These are phyloP conservation scores for Drosophila tropicalis DNA, from an alignment of 1,140 invertebrate species.

Conservation along the genomic window DNA sequence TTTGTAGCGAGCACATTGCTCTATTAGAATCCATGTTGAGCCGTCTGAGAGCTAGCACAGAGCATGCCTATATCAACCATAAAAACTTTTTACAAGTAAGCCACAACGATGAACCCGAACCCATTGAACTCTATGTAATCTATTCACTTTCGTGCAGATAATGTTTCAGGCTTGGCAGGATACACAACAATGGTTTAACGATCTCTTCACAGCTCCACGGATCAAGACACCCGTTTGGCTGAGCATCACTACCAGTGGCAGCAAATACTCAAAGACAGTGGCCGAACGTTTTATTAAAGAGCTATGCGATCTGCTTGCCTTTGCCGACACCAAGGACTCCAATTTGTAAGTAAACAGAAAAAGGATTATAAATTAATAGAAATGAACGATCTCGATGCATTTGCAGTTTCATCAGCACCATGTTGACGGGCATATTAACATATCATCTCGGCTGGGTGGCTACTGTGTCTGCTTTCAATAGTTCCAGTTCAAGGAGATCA, in stretches of 20 bases:
- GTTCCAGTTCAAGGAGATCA: slow-evolving; percentile 46
- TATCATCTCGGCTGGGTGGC: slow-evolving; percentile 96
- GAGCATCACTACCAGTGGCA: slow-evolving; percentile 84
- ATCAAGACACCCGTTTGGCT: slow-evolving; percentile 88
- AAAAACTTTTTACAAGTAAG: slow-evolving; percentile 74
- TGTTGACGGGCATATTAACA: slow-evolving; percentile 93
- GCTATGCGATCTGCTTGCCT: slow-evolving; percentile 85
- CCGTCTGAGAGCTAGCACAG: slow-evolving; percentile 87
- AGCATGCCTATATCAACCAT: slow-evolving; percentile 83
- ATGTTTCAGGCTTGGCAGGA: slow-evolving; percentile 85
- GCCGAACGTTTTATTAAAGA: slow-evolving; percentile 85
- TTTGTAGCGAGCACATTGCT: slow-evolving; percentile 91
- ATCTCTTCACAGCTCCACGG: slow-evolving; percentile 88
- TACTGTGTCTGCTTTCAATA: slow-evolving; percentile 85
- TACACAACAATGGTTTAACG: slow-evolving; percentile 85
- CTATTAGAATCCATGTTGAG: slow-evolving; percentile 91
- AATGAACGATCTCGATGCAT: slow-evolving; percentile 16
- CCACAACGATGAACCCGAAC: not conserved
- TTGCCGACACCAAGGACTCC: slow-evolving; percentile 90
- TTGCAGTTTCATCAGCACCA: slow-evolving; percentile 94
- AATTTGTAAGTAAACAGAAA: slow-evolving; percentile 89
- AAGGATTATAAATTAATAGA: no score
- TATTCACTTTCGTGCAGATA: slow-evolving; percentile 43
- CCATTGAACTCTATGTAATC: no score
- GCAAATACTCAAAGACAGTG: slow-evolving; percentile 83